Conservation (phyloP, 2,113 vertebrate species). For the Rafetus swinhoei region DNA sequence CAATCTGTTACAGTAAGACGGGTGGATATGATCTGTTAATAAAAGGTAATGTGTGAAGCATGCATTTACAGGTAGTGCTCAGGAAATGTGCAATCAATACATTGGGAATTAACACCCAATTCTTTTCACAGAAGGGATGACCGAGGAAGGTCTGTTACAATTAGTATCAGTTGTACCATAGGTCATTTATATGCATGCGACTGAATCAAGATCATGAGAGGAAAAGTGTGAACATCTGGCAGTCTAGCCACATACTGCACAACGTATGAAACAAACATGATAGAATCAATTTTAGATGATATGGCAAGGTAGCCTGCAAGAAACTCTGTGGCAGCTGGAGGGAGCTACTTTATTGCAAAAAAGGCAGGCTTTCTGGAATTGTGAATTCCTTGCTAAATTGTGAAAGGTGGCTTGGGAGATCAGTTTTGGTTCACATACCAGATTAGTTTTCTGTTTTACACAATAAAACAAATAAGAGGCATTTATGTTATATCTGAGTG, state of each 20-base stretch:
- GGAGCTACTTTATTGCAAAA: constrained; percentile 19
- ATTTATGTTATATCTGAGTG: constrained; percentile 18
- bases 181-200: constrained; percentile 19
- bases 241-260: constrained; percentile 66
- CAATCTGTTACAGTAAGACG: constrained; percentile 53
- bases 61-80: constrained; percentile 57
- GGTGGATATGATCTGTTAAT: constrained; percentile 54
- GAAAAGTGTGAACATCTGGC: constrained; percentile 50
- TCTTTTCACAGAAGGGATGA: constrained; percentile 42
- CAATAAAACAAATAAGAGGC: constrained; percentile 44
- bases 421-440: background rate
- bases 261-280: constrained; percentile 50
- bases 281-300: constrained; percentile 19
- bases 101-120: constrained; percentile 27
- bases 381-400: constrained; percentile 16
- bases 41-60: constrained; percentile 59
- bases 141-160: constrained; percentile 28
- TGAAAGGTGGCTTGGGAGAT: constrained; percentile 44
- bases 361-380: constrained; percentile 19
- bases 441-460: constrained; percentile 41
- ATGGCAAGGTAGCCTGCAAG: constrained; percentile 25
- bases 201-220: constrained; percentile 42
- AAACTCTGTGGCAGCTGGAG: constrained; percentile 29
- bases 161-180: constrained; percentile 34
- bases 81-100: constrained; percentile 16